Evolutionary conservation across 2,888 invertebrate genomes (phyloP), one percentile per base, ranked within the genome.

Genomic region (Drosophila atroscutellata): DNA sequence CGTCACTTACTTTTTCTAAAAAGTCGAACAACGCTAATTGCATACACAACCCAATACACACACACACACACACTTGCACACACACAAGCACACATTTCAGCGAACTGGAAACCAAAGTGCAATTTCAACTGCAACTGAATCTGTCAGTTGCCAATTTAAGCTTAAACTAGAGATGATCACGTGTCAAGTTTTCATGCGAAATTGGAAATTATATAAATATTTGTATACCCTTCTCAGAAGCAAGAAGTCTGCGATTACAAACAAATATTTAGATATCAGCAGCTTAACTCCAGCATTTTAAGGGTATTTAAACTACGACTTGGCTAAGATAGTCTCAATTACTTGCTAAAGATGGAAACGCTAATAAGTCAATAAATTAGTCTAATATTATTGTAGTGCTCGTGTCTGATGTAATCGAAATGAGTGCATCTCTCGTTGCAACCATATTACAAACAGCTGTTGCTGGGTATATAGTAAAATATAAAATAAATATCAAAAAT

Each of bases 1-100:
- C 71, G 77, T 77, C 80, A 77, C 70, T 50, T 69, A 64, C 18
- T 60, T 64, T 74, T 74, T 68, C 67, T 52, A 47, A 74, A 73
- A 72, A 34, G 57, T 45, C 30, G 7, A 54, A 24, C 73, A 30
- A 54, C 18, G 56, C 30, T 77, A 75, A 78, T 62, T 59, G 37
- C 28, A 58, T 32, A 62, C 51, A 55, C 37, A 63, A 13, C 28
- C 15, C 30, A 9, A 60, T 39, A 49, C 15, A 49, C 5, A 47
- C 18, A 32, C 28, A 50, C 18, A 37, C n/a, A 11, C 4, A 34
- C 34, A 15, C 13, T 15, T 6, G 36, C 24, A 45, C 20, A 18
- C 6, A 39, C 15, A 8, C 3, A 13, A 24, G 5, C 2, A 20
- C 1, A 24, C 11, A 28, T 30, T 42, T 20, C 15, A 42, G 26